phyloP scores from a whole-genome alignment of 2,113 vertebrate genomes.

The Sialia sialis region DNA sequence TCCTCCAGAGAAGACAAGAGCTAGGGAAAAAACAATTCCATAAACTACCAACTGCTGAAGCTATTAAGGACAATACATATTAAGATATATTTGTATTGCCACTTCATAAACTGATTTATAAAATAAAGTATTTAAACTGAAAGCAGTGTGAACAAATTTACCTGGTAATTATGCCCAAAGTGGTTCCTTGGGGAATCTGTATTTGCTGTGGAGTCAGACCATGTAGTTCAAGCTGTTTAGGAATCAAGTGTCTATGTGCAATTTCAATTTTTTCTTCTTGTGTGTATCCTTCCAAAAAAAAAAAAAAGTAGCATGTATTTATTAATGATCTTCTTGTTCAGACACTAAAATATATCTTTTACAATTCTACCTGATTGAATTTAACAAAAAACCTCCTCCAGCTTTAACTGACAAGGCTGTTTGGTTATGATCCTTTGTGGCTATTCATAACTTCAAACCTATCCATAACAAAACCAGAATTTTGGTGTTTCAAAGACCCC shows the following conservation, averaged over 20 bases:
- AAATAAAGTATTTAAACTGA: not conserved
- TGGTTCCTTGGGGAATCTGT: slow-evolving; percentile 89
- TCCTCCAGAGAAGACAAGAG: not conserved
- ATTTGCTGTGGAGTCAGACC: slow-evolving; percentile 91
- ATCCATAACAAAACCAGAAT: not conserved
- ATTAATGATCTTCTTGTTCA: not conserved
- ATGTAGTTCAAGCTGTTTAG: slow-evolving; percentile 92
- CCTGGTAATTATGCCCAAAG: slow-evolving; percentile 85
- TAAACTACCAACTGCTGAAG: not conserved
- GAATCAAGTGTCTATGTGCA: slow-evolving; percentile 93
- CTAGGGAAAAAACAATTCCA: not conserved
- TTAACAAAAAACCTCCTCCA: not conserved
- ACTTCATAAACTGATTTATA: not conserved
- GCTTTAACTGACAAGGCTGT: not conserved
- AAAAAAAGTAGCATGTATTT: not conserved
- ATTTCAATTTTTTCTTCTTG: slow-evolving; percentile 98
- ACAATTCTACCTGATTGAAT: not conserved
- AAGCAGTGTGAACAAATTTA: not conserved
- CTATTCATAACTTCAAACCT: not conserved
- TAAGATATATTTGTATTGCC: not conserved
- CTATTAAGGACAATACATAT: not conserved
- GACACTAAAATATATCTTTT: not conserved
- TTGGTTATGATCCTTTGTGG: not conserved
- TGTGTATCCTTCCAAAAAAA: slow-evolving; percentile 84
- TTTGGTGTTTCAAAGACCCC: not conserved